Evolutionary conservation across 2,113 vertebrate species (phyloP), one percentile per base, ranked within the genome.

Genomic region (Gorsachius goisagi): DNA sequence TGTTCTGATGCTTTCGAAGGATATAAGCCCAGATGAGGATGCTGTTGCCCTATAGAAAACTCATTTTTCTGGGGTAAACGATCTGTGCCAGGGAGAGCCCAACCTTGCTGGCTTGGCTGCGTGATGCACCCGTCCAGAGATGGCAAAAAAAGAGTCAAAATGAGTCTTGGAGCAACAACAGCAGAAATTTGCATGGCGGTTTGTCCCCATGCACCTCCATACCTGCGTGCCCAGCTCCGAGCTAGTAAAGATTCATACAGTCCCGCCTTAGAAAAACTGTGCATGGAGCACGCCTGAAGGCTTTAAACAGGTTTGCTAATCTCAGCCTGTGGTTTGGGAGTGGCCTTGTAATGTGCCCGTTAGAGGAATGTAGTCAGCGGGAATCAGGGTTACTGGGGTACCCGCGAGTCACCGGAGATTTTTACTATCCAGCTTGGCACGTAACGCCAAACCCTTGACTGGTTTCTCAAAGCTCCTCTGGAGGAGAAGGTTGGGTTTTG

Each of bases 391-490:
- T 37, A 17, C 67, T 1, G 1, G 11, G 4, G 50, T 35, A 6
- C 84, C 69, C 9, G 0, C 8, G 0, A 44, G 37, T 8, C 83
- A 4, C 37, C 1, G 2, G 21, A 18, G 83, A 1, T 22, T 37
- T 67, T 56, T 39, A 39, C 37, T 24, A 73, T 22, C 32, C 27
- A 33, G 26, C n/a, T 49, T 19, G 64, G 53, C 58, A 26, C 5
- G 0, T 2, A 28, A 45, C 8, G 0, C 74, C 77, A 16, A 30
- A 20, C 24, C 59, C 39, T 14, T 1, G 0, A 1, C 19, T 1
- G 6, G 16, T 22, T 20, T 41, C 59, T 39, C 63, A 8, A 0
- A 37, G 71, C 86, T 78, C 4, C 14, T 39, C 47, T 3, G 1
- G 22, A 5, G 84, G 66, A 58, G 59, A 49, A 52, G 2, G 5